phyloP scores from a whole-genome alignment of 2,888 invertebrate species.

The Amaurobius ferox region DNA sequence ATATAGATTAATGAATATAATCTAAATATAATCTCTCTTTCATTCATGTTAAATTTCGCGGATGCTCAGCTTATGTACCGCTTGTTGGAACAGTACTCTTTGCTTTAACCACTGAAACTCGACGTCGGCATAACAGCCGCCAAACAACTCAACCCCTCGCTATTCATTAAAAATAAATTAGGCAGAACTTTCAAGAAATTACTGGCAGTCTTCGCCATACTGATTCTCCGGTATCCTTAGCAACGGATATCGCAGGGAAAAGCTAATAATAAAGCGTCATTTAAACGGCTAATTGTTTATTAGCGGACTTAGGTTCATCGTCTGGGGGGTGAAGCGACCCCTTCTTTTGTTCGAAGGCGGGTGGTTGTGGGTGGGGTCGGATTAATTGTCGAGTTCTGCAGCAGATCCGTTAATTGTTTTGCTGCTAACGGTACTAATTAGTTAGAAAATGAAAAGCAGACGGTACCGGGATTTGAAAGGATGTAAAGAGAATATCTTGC shows the following conservation, averaged over 20 bases:
- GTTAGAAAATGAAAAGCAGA: slow-evolving; percentile 21
- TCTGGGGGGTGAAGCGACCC: slow-evolving; percentile 20
- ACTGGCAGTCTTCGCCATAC: slow-evolving; percentile 8
- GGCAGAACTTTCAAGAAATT: slow-evolving; percentile 29
- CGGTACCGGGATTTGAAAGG: not conserved
- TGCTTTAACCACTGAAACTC: not conserved
- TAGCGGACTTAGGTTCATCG: slow-evolving; percentile 38
- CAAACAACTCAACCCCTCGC: not conserved
- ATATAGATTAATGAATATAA: too few relatives aligned
- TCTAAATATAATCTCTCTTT: too few relatives aligned
- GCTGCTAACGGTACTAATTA: slow-evolving; percentile 52
- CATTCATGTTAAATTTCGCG: too few relatives aligned
- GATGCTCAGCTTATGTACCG: too few relatives aligned
- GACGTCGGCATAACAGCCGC: not conserved
- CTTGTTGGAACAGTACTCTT: too few relatives aligned
- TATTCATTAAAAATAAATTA: slow-evolving; percentile 63
- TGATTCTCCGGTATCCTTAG: slow-evolving; percentile 40
- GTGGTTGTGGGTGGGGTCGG: slow-evolving; percentile 4
- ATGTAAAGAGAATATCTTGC: too few relatives aligned
- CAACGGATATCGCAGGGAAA: slow-evolving; percentile 53
- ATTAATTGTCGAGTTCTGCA: slow-evolving; percentile 57
- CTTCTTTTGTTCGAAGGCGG: slow-evolving; percentile 16
- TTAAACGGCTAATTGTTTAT: slow-evolving; percentile 70
- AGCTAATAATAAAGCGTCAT: slow-evolving; percentile 68
- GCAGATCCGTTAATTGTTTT: slow-evolving; percentile 59